Conservation (phyloP, 2,797 vertebrate genomes). For the Eulemur rubriventer region DNA sequence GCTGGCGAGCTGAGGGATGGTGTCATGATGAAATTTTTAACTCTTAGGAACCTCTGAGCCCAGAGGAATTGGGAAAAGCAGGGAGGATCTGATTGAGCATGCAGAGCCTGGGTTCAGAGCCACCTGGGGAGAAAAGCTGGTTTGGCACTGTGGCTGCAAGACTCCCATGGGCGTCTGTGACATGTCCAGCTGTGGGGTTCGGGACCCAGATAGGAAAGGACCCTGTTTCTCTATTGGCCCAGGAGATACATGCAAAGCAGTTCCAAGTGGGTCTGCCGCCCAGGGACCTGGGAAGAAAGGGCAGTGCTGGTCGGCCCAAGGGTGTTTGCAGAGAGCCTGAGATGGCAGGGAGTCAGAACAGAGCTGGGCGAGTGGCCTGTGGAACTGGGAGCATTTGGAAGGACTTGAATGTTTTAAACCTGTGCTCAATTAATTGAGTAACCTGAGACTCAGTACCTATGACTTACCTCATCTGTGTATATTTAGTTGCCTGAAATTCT, state of each 20-base stretch:
- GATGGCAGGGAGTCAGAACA: neutral
- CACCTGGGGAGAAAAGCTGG: neutral
- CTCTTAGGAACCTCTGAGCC: neutral
- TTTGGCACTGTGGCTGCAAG: neutral
- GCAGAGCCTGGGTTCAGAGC: neutral
- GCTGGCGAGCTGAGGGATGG: neutral
- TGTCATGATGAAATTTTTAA: neutral
- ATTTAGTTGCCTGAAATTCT: constrained; percentile 28
- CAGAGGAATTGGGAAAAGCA: neutral
- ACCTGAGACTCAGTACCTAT: neutral
- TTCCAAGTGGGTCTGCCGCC: neutral
- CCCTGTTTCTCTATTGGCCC: neutral
- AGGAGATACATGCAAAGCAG: neutral
- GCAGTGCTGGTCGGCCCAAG: neutral
- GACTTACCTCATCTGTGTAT: constrained; percentile 32
- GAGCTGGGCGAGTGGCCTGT: neutral
- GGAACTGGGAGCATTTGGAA: neutral
- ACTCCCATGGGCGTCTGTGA: neutral
- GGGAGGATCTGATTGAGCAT: neutral
- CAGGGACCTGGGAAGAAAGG: neutral
- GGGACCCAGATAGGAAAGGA: neutral
- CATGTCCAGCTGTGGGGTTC: neutral
- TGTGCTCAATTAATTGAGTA: constrained; percentile 16
- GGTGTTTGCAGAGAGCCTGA: neutral
- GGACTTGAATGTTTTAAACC: neutral